Conservation (phyloP, 2,888 invertebrate species). For the Alviniconcha strummeri region DNA sequence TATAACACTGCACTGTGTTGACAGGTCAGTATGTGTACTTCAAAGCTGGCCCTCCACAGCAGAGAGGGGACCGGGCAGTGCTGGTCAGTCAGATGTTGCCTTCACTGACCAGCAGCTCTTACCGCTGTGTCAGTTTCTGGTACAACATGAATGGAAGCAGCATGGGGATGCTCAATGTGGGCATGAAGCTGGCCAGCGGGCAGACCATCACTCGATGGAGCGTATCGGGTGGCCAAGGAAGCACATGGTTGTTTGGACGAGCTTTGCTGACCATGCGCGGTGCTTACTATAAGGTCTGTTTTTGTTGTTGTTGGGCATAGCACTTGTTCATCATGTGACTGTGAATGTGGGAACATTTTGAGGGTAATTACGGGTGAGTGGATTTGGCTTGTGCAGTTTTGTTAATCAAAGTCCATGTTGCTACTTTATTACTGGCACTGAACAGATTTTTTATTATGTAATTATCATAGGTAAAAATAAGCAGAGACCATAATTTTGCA, state of each 20-base stretch:
- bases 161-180: conserved; percentile 58
- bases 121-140: conserved; percentile 62
- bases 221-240: conserved; percentile 55
- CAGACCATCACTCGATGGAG: conserved; percentile 40
- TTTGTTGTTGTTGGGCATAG: no score
- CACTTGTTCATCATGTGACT: no score
- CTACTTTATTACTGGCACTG: no score
- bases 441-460: no score
- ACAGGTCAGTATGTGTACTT: conserved; percentile 64
- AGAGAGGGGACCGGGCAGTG: conserved; percentile 56
- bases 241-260: conserved; percentile 55
- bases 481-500: no score
- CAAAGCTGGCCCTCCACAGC: conserved; percentile 57
- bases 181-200: conserved; percentile 51
- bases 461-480: no score
- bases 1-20: background rate
- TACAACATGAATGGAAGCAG: conserved; percentile 65
- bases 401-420: no score
- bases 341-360: no score
- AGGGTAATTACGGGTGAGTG: no score
- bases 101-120: conserved; percentile 6
- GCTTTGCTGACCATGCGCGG: conserved; percentile 1
- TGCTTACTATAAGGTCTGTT: conserved; percentile 16
- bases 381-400: no score
- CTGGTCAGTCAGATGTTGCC: conserved; percentile 54